Evolutionary conservation across 2,797 vertebrate species (phyloP).

Genomic region (Phylloscopus collybita): DNA sequence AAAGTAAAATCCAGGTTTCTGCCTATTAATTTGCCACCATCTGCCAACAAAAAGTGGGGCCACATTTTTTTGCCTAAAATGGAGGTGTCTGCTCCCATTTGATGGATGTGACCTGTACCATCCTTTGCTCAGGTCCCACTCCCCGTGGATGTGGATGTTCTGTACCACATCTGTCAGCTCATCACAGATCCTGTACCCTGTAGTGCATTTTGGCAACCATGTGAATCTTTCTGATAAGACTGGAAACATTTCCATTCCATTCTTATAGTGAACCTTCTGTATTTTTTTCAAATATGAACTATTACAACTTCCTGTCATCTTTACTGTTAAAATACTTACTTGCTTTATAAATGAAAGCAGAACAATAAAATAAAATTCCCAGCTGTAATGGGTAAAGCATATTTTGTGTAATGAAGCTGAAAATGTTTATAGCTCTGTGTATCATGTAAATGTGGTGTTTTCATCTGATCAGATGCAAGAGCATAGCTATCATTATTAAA

Average conservation of each 20-base stretch:
- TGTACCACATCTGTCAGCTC: not conserved
- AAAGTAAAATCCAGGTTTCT: not conserved
- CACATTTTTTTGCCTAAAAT: not conserved
- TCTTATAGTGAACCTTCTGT: not conserved
- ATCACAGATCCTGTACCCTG: not conserved
- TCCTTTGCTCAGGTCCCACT: not conserved
- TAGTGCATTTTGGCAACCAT: not conserved
- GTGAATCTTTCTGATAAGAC: not conserved
- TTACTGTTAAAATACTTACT: not conserved
- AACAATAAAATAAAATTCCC: not conserved
- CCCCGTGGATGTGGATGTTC: not conserved
- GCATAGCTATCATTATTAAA: not conserved
- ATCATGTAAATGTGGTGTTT: not conserved
- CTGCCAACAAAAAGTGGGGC: not conserved
- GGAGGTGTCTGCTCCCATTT: not conserved
- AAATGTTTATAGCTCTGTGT: not conserved
- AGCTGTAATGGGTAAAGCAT: not conserved
- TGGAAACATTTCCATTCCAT: not conserved
- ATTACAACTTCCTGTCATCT: not conserved
- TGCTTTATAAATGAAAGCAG: not conserved
- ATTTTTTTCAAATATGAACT: not conserved
- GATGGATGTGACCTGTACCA: not conserved
- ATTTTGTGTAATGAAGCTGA: not conserved
- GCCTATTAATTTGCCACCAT: not conserved
- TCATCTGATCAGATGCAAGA: not conserved